phyloP scores from a whole-genome alignment of 2,888 invertebrate genomes.

The Ctena decussata region DNA sequence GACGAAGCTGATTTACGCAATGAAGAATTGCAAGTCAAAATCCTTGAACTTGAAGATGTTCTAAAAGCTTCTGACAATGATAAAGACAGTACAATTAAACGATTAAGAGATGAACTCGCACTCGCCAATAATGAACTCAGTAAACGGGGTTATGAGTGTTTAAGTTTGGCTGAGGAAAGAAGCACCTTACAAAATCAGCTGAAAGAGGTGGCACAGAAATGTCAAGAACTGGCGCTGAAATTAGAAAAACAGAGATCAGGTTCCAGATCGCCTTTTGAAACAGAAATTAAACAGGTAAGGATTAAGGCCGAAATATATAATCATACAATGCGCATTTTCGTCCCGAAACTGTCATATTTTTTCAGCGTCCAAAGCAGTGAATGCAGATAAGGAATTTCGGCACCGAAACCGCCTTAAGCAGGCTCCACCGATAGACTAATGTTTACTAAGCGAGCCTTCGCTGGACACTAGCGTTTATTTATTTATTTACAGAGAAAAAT shows the following conservation, averaged over 20 bases:
- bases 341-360: no score
- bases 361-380: no score
- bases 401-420: no score
- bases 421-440: no score
- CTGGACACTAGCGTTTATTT: no score
- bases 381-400: no score
- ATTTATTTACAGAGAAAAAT: no score
- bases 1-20: neutral
- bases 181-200: slow-evolving; percentile 70
- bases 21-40: slow-evolving; percentile 30
- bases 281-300: neutral
- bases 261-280: neutral
- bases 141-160: slow-evolving; percentile 62
- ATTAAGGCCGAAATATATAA: no score
- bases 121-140: slow-evolving; percentile 56
- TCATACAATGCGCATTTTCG: no score
- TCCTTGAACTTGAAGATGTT: slow-evolving; percentile 59
- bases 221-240: slow-evolving; percentile 70
- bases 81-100: slow-evolving; percentile 69
- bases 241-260: slow-evolving; percentile 42
- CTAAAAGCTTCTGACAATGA: slow-evolving; percentile 70
- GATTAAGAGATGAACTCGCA: slow-evolving; percentile 61
- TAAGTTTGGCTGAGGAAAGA: slow-evolving; percentile 63
- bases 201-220: slow-evolving; percentile 71
- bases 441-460: no score